These are phyloP conservation scores for Capreolus pygargus DNA, from an alignment of 2,113 vertebrate species.

Conservation along the genomic window DNA sequence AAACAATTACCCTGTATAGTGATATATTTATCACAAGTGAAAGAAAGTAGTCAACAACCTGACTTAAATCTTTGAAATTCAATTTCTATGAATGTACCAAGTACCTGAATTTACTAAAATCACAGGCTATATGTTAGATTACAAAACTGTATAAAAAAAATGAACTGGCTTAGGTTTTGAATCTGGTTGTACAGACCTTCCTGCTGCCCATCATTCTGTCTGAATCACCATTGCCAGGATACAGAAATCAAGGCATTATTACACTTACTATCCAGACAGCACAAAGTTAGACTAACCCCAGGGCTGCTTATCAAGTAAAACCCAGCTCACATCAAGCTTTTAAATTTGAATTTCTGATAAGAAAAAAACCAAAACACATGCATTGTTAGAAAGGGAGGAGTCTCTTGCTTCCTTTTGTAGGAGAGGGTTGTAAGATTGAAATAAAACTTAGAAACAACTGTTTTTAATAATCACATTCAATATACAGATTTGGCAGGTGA, in stretches of 20 bases:
- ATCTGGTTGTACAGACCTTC: neutral
- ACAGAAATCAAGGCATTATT: neutral
- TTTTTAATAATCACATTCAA: slow-evolving; percentile 30
- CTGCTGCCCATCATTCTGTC: neutral
- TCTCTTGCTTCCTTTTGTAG: neutral
- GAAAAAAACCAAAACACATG: neutral
- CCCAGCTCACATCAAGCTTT: neutral
- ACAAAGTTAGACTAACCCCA: neutral
- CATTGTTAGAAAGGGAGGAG: neutral
- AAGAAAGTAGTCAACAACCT: neutral
- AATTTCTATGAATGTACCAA: neutral
- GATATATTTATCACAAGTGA: neutral
- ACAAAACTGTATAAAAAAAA: neutral
- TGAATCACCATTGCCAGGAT: neutral
- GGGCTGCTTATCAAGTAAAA: neutral
- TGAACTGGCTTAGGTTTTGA: slow-evolving; percentile 1
- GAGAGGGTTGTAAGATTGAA: neutral
- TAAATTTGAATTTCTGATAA: neutral
- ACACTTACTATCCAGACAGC: neutral
- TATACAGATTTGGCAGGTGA: slow-evolving; percentile 35
- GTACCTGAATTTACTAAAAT: neutral
- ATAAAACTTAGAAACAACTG: neutral
- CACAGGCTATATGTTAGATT: neutral
- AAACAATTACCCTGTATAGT: slow-evolving; percentile 20
- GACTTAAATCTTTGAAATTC: slow-evolving; percentile 39